Evolutionary conservation across 2,888 invertebrate species (phyloP), one percentile per base, ranked within the genome.

Genomic region (Lasioglossum figueresi): DNA sequence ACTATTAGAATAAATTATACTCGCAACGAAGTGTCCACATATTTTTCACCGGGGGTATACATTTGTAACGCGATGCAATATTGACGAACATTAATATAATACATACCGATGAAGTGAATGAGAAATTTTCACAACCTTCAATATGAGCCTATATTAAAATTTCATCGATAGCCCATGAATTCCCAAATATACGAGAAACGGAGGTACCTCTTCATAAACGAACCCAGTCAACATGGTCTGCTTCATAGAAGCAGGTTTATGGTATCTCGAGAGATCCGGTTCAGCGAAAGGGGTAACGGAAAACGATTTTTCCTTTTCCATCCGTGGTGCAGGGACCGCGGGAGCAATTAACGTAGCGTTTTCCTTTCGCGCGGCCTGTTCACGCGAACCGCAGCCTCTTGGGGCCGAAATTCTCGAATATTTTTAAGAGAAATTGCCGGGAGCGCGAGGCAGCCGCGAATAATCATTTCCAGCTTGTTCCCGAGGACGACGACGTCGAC

Each of bases 381-480:
- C 48, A 6, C 59, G 59, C 59, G 16, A 52, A 72, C 52, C 31
- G 27, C 16, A 52, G 43, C 72, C 16, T n/a, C 74, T 14, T 19
- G 40, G 52, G 31, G 59, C 48, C 40, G 40, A 56, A 34, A 72
- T 27, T 76, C 71, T 27, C 70, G 52, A 34, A 45, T 43, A 37
- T 27, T 63, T 76, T 63, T 48, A 70, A 19, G n/a, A 43, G 48
- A 19, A 34, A 52, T 45, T 59, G 8, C 19, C 40, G 4, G 4
- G 27, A 19, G 37, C 68, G 37, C 34, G 5, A 63, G 14, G 19
- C 16, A 31, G 40, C 52, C 16, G 4, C 43, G 82, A 56, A 40
- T 82, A 68, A 82, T 82, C 74, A 71, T 77, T 74, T 78, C 56
- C 70, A 73, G 56, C 37, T 27, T 59, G 56, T 74, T 45, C 56